Conservation (phyloP, 2,888 invertebrate genomes). For the Automeris io region DNA sequence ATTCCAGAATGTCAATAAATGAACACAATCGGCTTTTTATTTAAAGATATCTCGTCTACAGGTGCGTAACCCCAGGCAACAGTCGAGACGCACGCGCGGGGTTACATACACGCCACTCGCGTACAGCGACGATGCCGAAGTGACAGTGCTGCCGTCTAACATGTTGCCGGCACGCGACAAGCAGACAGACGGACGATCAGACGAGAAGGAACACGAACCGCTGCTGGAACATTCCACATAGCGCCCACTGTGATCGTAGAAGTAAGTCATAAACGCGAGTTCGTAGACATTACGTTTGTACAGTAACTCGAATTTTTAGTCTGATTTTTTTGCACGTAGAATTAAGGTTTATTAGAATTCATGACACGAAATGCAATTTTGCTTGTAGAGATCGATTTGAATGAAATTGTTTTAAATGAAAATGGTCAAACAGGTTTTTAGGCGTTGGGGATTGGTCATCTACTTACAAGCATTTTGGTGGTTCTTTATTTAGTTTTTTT, state of each 20-base stretch:
- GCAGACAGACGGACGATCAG: conserved; percentile 16
- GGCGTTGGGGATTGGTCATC: too few species aligned
- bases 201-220: conserved; percentile 39
- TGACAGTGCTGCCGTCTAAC: conserved; percentile 38
- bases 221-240: conserved; percentile 65
- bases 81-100: conserved; percentile 31
- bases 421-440: too few species aligned
- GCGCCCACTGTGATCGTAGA: conserved; percentile 53
- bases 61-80: conserved; percentile 23
- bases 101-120: conserved; percentile 55
- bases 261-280: conserved; percentile 27
- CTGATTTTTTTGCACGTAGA: neutral
- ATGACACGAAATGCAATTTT: neutral
- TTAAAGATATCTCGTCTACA: conserved; percentile 4
- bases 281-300: neutral
- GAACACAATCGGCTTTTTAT: neutral
- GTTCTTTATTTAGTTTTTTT: too few species aligned
- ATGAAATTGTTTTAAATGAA: too few species aligned
- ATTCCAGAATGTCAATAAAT: neutral
- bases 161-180: conserved; percentile 30
- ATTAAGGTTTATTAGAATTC: neutral
- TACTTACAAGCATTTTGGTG: too few species aligned
- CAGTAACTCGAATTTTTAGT: neutral
- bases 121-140: conserved; percentile 54
- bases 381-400: neutral